Evolutionary conservation across 2,888 invertebrate genomes (phyloP).

Genomic region (Drosophila nr. fundita): DNA sequence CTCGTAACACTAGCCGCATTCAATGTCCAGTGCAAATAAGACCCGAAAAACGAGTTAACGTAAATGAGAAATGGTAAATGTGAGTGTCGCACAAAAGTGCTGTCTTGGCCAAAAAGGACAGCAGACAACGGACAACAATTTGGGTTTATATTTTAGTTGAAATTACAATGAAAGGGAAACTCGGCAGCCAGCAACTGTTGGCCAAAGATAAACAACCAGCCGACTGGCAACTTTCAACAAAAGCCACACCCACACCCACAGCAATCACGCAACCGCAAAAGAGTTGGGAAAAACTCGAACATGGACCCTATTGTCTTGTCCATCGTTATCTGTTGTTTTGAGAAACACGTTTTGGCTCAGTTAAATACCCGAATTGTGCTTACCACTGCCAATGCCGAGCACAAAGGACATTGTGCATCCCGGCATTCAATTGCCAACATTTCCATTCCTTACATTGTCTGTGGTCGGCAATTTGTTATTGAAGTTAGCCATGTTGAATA

Average conservation of each 20-base stretch:
- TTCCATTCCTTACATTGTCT: conserved; percentile 25
- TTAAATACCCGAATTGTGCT: conserved; percentile 43
- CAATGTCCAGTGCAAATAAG: conserved; percentile 12
- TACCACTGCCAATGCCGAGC: conserved; percentile 12
- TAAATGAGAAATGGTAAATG: conserved; percentile 39
- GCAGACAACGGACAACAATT: conserved; percentile 27
- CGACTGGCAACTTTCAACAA: conserved; percentile 51
- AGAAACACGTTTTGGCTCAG: conserved; percentile 37
- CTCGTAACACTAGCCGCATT: conserved; percentile 2
- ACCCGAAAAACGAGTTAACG: conserved; percentile 3
- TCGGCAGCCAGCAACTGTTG: conserved; percentile 43
- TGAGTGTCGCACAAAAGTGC: conserved; percentile 34
- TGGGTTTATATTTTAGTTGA: conserved; percentile 35
- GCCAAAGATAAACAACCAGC: conserved; percentile 52
- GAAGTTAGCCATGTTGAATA: conserved; percentile 42
- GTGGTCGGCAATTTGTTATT: conserved; percentile 66
- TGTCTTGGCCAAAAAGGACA: conserved; percentile 30
- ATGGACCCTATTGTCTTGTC: conserved; percentile 32
- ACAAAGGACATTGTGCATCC: conserved; percentile 22
- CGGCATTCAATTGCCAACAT: conserved; percentile 38
- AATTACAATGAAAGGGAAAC: conserved; percentile 43
- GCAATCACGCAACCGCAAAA: conserved; percentile 49
- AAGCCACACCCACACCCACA: conserved; percentile 57
- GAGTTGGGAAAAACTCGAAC: conserved; percentile 20
- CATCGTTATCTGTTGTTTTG: conserved; percentile 31